phyloP scores from a whole-genome alignment of 1,140 invertebrate species.

The Cydia amplana region DNA sequence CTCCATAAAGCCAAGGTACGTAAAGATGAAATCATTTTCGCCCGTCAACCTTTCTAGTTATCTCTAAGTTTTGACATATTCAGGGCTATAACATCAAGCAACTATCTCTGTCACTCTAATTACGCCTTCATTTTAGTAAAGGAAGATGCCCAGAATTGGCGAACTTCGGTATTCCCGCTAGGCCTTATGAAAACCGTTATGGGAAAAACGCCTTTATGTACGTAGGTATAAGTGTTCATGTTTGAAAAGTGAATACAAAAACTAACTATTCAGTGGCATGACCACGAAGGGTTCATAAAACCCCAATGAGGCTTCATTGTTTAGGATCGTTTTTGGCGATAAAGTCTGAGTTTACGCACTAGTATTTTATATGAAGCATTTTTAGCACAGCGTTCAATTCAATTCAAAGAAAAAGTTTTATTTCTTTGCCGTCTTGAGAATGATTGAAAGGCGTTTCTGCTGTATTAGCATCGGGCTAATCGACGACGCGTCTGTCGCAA shows the following conservation, averaged over 20 bases:
- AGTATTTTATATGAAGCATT: background rate
- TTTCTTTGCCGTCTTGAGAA: too few species aligned
- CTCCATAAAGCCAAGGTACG: background rate
- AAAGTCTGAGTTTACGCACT: conserved; percentile 14
- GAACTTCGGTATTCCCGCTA: too few species aligned
- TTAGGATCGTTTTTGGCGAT: conserved; percentile 5
- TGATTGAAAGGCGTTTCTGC: too few species aligned
- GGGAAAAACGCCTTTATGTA: background rate
- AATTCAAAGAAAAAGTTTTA: too few species aligned
- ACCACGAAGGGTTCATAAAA: conserved; percentile 22
- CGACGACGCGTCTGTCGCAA: too few species aligned
- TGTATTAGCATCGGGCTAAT: too few species aligned
- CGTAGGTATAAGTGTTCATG: background rate
- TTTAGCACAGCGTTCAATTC: background rate
- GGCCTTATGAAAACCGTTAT: too few species aligned
- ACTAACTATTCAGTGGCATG: background rate
- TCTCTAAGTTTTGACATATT: background rate
- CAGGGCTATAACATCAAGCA: background rate
- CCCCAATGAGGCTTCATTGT: conserved; percentile 12
- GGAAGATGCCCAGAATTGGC: too few species aligned
- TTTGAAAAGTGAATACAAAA: background rate
- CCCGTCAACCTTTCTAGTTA: conserved; percentile 1
- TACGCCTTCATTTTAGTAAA: too few species aligned
- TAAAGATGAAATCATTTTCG: conserved; percentile 3
- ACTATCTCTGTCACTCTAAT: too few species aligned